Base-by-base conservation (phyloP, 2,113 vertebrate species). In the Anser brachyrhynchus region DNA sequence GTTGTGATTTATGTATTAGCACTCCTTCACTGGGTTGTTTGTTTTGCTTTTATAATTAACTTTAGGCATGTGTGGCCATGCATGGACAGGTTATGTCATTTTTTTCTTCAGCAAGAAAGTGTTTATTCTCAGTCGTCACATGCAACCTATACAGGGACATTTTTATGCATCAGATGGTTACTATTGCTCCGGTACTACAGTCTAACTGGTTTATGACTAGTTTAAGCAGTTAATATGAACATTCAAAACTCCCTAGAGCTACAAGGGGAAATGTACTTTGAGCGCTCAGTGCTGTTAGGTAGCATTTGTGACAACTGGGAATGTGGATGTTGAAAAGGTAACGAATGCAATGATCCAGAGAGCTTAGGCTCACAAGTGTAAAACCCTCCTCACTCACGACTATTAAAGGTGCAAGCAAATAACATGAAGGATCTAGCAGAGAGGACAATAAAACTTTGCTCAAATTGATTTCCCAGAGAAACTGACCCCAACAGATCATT, bases 401-500 rank as follows among this genome's bases (percentile, higher is more conserved):
- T 90, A 44, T 85, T 81, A 96, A 96, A 98, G 72, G 81, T 80
- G 58, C 87, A 87, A 97, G 95, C 70, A 96, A 96, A 37, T 87
- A 96, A 92, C 82, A 61, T 61, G 71, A 95, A 95, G 67, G 64
- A 71, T 89, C 91, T 96, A 92, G 79, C 62, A 77, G 93, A 89
- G 78, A 87, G 11, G 22, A 74, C 81, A 83, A 85, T 89, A 97
- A 96, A 95, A 90, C 62, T 58, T 46, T 54, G 61, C 75, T 88
- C 81, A 95, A 97, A 93, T 72, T 93, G 87, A 96, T 94, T 96
- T 96, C 92, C 93, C 94, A 94, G 77, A 5, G 37, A 94, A 97
- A 84, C 44, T 59, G 83, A 95, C 80, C 87, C 92, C 65, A 91
- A 33, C 84, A 84, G 93, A 96, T 77, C 73, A 91, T 92, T 93